Evolutionary conservation across 2,888 invertebrate genomes (phyloP).

Genomic region (Pyrochroa serraticornis): DNA sequence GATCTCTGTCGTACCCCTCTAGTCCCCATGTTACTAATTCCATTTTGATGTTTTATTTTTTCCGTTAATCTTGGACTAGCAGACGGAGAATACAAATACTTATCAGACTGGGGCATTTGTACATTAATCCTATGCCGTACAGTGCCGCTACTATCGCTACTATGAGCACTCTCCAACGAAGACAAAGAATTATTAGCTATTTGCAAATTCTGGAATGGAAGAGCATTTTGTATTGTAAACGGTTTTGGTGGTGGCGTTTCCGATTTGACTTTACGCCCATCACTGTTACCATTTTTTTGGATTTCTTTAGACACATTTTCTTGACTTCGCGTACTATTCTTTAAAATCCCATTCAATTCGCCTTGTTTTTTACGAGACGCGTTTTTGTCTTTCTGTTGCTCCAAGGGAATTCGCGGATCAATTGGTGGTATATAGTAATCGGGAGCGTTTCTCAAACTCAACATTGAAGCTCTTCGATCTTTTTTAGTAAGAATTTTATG

Average conservation of each 20-base stretch:
- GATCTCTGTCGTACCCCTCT: conserved; percentile 5
- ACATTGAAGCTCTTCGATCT: conserved; percentile 32
- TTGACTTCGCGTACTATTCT: conserved; percentile 2
- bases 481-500: conserved; percentile 6
- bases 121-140: conserved; percentile 46
- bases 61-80: not conserved
- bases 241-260: not conserved
- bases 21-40: not conserved
- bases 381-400: conserved; percentile 46
- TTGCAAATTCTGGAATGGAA: conserved; percentile 40
- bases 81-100: conserved; percentile 6
- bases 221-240: conserved; percentile 26
- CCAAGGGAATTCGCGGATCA: conserved; percentile 56
- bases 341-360: conserved; percentile 3
- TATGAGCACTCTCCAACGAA: conserved; percentile 37
- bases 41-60: not conserved
- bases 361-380: conserved; percentile 13
- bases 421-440: conserved; percentile 53
- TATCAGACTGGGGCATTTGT: conserved; percentile 43
- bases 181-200: conserved; percentile 35
- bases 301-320: not conserved
- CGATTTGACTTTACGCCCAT: not conserved
- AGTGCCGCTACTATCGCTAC: conserved; percentile 37
- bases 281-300: not conserved
- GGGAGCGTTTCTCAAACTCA: conserved; percentile 33